Conservation (phyloP, 2,888 invertebrate genomes). For the Mythimna vitellina region DNA sequence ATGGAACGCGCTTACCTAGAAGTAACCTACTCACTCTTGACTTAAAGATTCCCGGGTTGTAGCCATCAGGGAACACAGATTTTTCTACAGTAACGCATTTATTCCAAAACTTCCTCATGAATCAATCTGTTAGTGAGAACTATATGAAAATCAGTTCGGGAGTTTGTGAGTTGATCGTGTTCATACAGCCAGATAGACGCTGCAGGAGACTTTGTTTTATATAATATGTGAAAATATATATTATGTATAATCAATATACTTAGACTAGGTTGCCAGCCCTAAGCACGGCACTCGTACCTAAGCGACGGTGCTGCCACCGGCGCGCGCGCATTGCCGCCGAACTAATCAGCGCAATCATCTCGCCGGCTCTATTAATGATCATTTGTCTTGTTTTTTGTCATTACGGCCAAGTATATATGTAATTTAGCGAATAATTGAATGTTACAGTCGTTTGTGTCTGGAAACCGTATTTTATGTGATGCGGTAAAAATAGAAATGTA, state of each 20-base stretch:
- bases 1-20: too few relatives aligned
- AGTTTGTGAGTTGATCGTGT: too few relatives aligned
- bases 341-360: constrained; percentile 63
- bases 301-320: constrained; percentile 60
- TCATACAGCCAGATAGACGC: too few relatives aligned
- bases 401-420: constrained; percentile 49
- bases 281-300: constrained; percentile 29
- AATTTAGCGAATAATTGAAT: constrained; percentile 61
- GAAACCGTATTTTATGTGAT: constrained; percentile 17
- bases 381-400: constrained; percentile 59
- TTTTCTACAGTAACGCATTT: too few relatives aligned
- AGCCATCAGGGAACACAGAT: too few relatives aligned
- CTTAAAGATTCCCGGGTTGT: too few relatives aligned
- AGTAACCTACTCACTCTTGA: too few relatives aligned
- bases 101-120: too few relatives aligned
- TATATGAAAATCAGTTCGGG: too few relatives aligned
- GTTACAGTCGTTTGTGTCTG: constrained; percentile 40
- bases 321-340: constrained; percentile 57
- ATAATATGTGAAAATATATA: background rate
- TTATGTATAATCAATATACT: background rate
- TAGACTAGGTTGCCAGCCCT: constrained; percentile 37
- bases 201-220: too few relatives aligned
- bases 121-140: too few relatives aligned
- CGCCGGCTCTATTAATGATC: constrained; percentile 57
- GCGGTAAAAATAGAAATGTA: constrained; percentile 19